These are phyloP conservation scores for Myotis davidii DNA, from an alignment of 2,113 vertebrate genomes.

Conservation along the genomic window DNA sequence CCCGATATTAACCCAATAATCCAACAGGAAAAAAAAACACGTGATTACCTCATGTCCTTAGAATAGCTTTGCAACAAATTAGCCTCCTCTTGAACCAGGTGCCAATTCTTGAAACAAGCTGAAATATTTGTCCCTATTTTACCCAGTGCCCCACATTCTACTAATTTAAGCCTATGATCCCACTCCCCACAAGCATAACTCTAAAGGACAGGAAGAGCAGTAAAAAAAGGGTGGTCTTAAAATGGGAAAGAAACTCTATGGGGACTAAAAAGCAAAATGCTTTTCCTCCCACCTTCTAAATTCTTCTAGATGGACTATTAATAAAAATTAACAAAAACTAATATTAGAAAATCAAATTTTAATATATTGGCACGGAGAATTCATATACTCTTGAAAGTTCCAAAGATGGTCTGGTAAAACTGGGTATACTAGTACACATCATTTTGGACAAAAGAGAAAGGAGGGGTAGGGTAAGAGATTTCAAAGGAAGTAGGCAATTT, in stretches of 20 bases:
- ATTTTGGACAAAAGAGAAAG: background rate
- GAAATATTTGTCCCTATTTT: background rate
- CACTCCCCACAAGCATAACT: background rate
- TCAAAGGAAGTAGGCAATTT: background rate
- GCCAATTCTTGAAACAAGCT: background rate
- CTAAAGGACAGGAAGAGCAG: background rate
- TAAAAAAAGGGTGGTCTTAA: background rate
- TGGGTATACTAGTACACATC: background rate
- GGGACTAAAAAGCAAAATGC: background rate
- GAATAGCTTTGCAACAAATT: conserved; percentile 5
- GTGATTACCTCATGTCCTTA: background rate
- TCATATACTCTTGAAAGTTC: background rate
- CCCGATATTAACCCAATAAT: background rate
- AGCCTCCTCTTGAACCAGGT: background rate
- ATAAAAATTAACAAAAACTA: background rate
- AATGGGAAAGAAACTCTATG: background rate
- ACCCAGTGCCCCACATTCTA: background rate
- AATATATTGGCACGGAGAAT: background rate
- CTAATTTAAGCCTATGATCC: background rate
- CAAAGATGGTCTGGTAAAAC: background rate
- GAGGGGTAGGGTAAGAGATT: background rate
- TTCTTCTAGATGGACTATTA: background rate
- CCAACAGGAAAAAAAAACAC: background rate
- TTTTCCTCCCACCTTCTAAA: background rate
- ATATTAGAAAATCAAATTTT: background rate